Base-by-base conservation (phyloP, 1,140 invertebrate species). In the Prorops nasuta region DNA sequence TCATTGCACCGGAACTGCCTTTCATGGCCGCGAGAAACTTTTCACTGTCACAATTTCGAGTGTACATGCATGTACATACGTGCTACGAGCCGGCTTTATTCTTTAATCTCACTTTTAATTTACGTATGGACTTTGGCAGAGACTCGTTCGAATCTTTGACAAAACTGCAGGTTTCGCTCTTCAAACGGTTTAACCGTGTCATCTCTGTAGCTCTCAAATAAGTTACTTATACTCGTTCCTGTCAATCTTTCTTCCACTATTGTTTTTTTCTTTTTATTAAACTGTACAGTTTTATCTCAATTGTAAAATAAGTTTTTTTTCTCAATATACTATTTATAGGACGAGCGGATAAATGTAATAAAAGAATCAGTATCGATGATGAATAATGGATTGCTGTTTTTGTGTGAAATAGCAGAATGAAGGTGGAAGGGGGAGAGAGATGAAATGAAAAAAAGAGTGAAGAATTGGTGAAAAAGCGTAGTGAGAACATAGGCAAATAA, bases 401-500 rank as follows among this genome's bases (percentile, higher is more conserved):
- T n/a, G n/a, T n/a, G n/a, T n/a, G n/a, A n/a, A n/a, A n/a, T n/a
- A n/a, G n/a, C n/a, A n/a, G n/a, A 22, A 28, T 32, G 20, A 17
- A 40, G 39, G 36, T 20, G 12, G 31, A 42, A 53, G 18, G 42
- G 32, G 31, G 38, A n/a, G 18, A 24, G 22, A n/a, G n/a, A n/a
- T n/a, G n/a, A n/a, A n/a, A n/a, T n/a, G n/a, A n/a, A n/a, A n/a
- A n/a, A n/a, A n/a, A 20, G 43, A 32, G 24, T 48, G 28, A 19
- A 34, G 31, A 34, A 48, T 42, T 48, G 8, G 3, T 7, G 28
- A 22, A 15, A 12, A 17, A 37, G n/a, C 31, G 22, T 19, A 37
- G 44, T 16, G 28, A 42, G 46, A 44, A 50, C 51, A 55, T 49
- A 44, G 40, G 45, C 42, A 52, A 58, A 64, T 60, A 63, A 63